A percentile compares a stretch with the other conserved stretches of the same genome.
Evolutionary conservation across 1,140 invertebrate species (phyloP).

Genomic region (Thalassaphorura encarpata): DNA sequence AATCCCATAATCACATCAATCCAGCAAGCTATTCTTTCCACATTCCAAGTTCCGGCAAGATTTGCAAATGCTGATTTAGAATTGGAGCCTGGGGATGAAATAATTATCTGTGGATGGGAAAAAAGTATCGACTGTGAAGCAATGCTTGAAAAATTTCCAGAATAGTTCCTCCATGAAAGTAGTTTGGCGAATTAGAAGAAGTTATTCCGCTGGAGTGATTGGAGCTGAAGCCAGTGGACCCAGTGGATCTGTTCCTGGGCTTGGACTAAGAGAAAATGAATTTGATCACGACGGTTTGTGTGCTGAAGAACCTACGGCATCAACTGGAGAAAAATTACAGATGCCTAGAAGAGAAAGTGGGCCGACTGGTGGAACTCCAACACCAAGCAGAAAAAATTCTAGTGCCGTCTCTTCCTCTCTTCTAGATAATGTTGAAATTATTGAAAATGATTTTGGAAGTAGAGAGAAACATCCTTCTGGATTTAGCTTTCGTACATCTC

Average conservation of each 20-base stretch:
- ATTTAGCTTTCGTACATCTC: no score
- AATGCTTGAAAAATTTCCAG: conserved; percentile 28
- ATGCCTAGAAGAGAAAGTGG: background rate
- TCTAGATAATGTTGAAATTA: no score
- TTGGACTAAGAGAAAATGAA: background rate
- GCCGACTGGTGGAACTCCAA: background rate
- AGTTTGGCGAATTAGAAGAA: conserved; percentile 20
- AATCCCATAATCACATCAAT: background rate
- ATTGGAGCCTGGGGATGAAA: conserved; percentile 61
- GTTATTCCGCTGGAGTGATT: background rate
- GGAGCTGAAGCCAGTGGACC: no score
- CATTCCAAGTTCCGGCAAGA: background rate
- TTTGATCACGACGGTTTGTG: background rate
- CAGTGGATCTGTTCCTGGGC: no score
- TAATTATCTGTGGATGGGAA: conserved; percentile 72
- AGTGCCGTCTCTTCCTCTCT: no score
- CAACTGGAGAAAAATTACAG: background rate
- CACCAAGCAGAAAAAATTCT: background rate
- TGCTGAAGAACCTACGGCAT: background rate
- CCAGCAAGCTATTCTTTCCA: background rate
- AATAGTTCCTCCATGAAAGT: conserved; percentile 27
- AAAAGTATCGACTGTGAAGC: conserved; percentile 44
- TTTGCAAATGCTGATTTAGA: conserved; percentile 38
- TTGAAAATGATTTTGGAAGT: no score
- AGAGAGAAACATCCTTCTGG: no score